Conservation (phyloP, 2,113 vertebrate species). For the Aptenodytes forsteri region DNA sequence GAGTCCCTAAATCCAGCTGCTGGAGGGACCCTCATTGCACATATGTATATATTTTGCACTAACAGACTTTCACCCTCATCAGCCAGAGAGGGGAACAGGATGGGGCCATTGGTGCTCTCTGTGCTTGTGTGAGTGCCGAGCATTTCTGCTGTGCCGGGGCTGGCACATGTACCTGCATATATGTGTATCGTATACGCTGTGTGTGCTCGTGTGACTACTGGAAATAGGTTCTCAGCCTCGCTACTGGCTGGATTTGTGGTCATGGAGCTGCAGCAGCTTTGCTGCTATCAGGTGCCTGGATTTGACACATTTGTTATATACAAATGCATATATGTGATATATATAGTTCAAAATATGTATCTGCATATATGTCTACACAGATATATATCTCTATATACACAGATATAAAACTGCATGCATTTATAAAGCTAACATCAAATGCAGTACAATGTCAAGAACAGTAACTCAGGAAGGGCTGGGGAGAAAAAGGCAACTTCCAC, state of each 20-base stretch:
- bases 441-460: neutral
- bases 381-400: neutral
- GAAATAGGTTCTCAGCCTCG: fast-evolving
- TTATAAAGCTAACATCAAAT: neutral
- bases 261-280: neutral
- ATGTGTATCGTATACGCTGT: fast-evolving
- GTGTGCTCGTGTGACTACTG: neutral
- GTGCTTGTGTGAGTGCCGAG: neutral
- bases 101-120: neutral
- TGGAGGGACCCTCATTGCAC: neutral
- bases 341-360: neutral
- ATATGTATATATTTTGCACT: neutral
- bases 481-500: neutral
- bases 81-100: neutral
- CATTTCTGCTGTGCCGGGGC: neutral
- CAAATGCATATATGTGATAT: neutral
- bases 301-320: neutral
- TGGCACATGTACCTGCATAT: neutral
- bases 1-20: neutral
- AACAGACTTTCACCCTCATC: neutral
- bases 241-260: neutral
- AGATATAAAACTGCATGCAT: neutral
- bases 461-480: neutral
- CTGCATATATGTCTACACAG: neutral
- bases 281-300: neutral